Conservation (phyloP, 2,113 vertebrate genomes). For the Nymphicus hollandicus region DNA sequence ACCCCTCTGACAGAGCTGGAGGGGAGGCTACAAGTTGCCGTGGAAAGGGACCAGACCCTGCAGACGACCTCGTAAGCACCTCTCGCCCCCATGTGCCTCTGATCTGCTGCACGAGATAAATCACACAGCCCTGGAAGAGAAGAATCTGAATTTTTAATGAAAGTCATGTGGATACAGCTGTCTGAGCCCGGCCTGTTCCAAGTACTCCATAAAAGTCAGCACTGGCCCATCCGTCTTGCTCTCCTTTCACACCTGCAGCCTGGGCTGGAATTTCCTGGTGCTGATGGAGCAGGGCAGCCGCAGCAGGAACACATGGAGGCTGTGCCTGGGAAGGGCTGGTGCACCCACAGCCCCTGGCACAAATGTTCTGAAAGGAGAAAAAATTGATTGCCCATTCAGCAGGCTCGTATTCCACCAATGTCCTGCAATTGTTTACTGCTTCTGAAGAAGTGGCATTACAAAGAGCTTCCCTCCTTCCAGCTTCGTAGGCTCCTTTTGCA, state of each 20-base stretch:
- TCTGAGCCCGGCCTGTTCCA: conserved; percentile 43
- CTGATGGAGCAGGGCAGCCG: neutral
- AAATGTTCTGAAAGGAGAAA: neutral
- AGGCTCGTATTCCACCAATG: neutral
- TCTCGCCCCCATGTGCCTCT: neutral
- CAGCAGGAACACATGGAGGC: neutral
- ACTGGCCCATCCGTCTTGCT: conserved; percentile 59
- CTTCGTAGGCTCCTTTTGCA: neutral
- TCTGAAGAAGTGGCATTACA: neutral
- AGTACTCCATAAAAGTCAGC: conserved; percentile 64
- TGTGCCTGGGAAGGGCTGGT: neutral
- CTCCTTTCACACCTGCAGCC: conserved; percentile 66
- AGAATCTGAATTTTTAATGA: conserved; percentile 87
- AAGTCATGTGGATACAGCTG: conserved; percentile 82
- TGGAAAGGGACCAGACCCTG: neutral
- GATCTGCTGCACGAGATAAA: conserved; percentile 82
- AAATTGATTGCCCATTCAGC: neutral
- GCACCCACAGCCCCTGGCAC: neutral
- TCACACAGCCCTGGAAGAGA: conserved; percentile 78
- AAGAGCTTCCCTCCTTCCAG: neutral
- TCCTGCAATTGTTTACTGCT: neutral
- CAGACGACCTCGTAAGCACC: neutral
- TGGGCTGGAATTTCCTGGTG: conserved; percentile 38
- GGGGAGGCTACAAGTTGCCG: neutral
- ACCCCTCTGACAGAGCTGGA: neutral